Conservation (phyloP, 1,140 invertebrate species). For the Anthonomus grandis region DNA sequence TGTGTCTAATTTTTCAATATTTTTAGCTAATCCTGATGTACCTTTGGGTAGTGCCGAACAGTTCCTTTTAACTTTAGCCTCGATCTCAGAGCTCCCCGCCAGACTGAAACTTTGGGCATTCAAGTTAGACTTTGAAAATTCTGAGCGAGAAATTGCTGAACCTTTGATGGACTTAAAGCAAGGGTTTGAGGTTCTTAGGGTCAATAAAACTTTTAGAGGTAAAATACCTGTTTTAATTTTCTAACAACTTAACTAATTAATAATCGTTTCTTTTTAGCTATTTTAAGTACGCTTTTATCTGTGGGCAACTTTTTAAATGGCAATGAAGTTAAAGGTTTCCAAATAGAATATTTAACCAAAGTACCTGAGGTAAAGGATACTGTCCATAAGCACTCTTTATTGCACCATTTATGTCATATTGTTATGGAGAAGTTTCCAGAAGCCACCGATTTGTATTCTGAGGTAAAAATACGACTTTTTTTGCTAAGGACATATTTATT, state of each 20-base stretch:
- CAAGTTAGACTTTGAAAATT: conserved; percentile 95
- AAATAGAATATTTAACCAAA: conserved; percentile 96
- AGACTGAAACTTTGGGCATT: conserved; percentile 97
- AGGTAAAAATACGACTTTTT: conserved; percentile 58
- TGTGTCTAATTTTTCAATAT: too few relatives aligned
- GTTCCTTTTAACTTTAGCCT: conserved; percentile 92
- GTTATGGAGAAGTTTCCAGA: conserved; percentile 96
- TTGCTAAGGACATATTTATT: background rate
- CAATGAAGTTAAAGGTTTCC: conserved; percentile 92
- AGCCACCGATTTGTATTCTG: conserved; percentile 94
- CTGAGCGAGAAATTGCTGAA: conserved; percentile 97
- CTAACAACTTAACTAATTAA: background rate
- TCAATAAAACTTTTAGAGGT: conserved; percentile 91
- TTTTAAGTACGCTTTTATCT: conserved; percentile 88
- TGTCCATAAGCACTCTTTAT: conserved; percentile 94
- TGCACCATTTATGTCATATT: conserved; percentile 96
- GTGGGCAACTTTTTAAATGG: conserved; percentile 98
- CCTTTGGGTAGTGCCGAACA: conserved; percentile 97
- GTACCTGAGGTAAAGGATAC: conserved; percentile 99
- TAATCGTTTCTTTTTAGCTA: conserved; percentile 48
- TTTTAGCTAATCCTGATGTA: conserved; percentile 81
- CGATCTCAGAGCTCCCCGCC: conserved; percentile 93
- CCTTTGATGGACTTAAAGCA: conserved; percentile 97
- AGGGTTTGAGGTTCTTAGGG: conserved; percentile 85
- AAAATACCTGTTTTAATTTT: background rate